phyloP scores from a whole-genome alignment of 2,113 vertebrate species.

The Hypomesus transpacificus region DNA sequence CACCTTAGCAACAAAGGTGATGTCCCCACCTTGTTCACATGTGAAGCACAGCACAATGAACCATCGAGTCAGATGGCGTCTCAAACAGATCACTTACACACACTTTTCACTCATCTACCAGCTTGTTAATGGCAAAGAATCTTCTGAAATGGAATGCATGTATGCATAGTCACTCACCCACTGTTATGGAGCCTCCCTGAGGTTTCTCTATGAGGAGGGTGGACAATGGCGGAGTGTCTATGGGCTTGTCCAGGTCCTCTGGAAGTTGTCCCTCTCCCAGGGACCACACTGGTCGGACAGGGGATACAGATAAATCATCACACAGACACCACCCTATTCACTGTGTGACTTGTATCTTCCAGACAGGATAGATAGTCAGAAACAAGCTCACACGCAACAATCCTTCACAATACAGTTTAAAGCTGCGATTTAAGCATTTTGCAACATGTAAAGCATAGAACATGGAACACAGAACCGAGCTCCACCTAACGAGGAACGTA shows the following conservation, averaged over 20 bases:
- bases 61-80: neutral
- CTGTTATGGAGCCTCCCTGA: conserved; percentile 77
- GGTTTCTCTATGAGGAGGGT: conserved; percentile 87
- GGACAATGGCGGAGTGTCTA: conserved; percentile 76
- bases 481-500: neutral
- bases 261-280: conserved; percentile 79
- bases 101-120: too few species aligned
- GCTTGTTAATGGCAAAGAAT: too few species aligned
- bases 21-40: conserved; percentile 80
- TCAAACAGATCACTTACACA: neutral
- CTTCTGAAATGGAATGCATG: neutral
- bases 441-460: conserved; percentile 67
- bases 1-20: conserved; percentile 91
- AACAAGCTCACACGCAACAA: conserved; percentile 5
- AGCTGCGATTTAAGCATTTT: conserved; percentile 45
- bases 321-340: conserved; percentile 34
- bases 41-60: conserved; percentile 6
- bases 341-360: conserved; percentile 27
- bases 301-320: conserved; percentile 32
- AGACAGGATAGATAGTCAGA: conserved; percentile 32
- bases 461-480: conserved; percentile 27
- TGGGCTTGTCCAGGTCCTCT: conserved; percentile 84
- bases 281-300: conserved; percentile 81
- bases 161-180: conserved; percentile 80
- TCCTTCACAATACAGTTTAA: conserved; percentile 38